These are phyloP conservation scores for Phycodurus eques DNA, from an alignment of 2,113 vertebrate species.

Conservation along the genomic window DNA sequence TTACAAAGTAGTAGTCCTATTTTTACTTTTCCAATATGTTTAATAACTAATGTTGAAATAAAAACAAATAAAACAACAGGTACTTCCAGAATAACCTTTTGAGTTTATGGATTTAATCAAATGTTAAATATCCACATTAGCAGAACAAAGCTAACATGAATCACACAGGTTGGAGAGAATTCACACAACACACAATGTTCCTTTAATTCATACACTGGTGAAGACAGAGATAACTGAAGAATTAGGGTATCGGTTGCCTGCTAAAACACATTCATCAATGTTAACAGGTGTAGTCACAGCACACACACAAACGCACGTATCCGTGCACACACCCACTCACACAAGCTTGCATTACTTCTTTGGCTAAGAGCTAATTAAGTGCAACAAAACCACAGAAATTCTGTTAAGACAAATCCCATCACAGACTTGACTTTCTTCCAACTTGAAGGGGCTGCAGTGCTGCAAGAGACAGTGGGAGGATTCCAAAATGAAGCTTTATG, in stretches of 20 bases:
- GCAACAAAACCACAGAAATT: slow-evolving; percentile 25
- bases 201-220: background rate
- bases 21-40: no score
- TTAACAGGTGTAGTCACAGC: slow-evolving; percentile 10
- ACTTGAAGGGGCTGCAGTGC: slow-evolving; percentile 49
- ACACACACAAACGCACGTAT: background rate
- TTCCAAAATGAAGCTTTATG: slow-evolving; percentile 50
- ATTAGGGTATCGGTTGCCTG: background rate
- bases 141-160: background rate
- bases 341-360: background rate
- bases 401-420: slow-evolving; percentile 37
- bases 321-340: slow-evolving; percentile 14
- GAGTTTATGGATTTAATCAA: background rate
- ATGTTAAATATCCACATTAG: background rate
- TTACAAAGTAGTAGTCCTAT: no score
- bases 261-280: background rate
- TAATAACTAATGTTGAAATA: no score
- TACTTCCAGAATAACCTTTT: background rate
- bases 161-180: background rate
- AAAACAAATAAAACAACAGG: no score
- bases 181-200: background rate
- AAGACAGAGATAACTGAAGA: background rate
- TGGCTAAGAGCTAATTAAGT: slow-evolving; percentile 37
- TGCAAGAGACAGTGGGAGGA: slow-evolving; percentile 57
- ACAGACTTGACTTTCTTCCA: slow-evolving; percentile 55